These are phyloP conservation scores for Albula goreensis DNA, from an alignment of 2,113 vertebrate genomes.

Conservation along the genomic window DNA sequence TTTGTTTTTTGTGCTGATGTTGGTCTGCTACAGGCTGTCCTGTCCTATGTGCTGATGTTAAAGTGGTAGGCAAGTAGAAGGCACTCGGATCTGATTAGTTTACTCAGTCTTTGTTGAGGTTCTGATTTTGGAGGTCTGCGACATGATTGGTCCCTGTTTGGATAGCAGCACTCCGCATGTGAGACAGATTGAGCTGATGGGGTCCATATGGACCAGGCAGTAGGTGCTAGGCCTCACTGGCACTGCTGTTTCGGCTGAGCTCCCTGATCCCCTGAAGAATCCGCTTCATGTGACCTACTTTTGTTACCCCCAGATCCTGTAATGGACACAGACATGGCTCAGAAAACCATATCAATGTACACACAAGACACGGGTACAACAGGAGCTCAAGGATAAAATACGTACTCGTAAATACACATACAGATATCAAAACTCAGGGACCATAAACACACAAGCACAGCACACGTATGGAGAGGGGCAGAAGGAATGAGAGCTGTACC, in stretches of 20 bases:
- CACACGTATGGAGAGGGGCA: neutral
- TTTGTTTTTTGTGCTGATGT: neutral
- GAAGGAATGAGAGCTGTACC: slow-evolving; percentile 64
- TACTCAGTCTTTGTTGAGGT: slow-evolving; percentile 7
- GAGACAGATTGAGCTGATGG: slow-evolving; percentile 54
- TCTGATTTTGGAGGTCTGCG: slow-evolving; percentile 23
- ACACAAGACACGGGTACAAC: neutral
- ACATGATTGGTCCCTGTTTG: slow-evolving; percentile 20
- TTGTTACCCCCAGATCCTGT: slow-evolving; percentile 93
- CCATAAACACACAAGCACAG: neutral
- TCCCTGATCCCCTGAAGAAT: slow-evolving; percentile 94
- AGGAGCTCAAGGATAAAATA: too few species aligned
- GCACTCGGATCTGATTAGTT: slow-evolving; percentile 11
- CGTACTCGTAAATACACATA: too few species aligned
- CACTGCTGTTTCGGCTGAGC: slow-evolving; percentile 81
- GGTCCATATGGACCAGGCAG: neutral
- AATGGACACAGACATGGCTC: slow-evolving; percentile 31
- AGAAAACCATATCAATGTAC: neutral
- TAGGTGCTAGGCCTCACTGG: slow-evolving; percentile 78
- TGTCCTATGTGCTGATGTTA: slow-evolving; percentile 1
- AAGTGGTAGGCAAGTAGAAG: neutral
- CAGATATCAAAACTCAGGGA: too few species aligned
- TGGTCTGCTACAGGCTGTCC: neutral
- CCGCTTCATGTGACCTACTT: slow-evolving; percentile 97
- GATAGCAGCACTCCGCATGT: slow-evolving; percentile 35